Evolutionary conservation across 2,113 vertebrate species (phyloP).

Genomic region (Copsychus sechellarum): DNA sequence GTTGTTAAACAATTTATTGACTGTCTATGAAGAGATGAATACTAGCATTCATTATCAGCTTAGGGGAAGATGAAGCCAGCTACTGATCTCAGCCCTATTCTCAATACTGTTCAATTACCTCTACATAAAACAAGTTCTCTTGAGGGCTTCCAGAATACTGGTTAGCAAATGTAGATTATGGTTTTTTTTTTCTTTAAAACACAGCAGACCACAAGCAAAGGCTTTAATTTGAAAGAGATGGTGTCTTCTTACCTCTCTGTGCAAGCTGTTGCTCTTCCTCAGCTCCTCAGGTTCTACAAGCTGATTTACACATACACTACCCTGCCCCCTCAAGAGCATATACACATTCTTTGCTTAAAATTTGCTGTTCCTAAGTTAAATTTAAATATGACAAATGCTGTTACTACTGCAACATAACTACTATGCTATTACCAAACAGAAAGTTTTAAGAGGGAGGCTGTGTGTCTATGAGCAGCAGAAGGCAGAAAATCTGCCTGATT

Average conservation of each 20-base stretch:
- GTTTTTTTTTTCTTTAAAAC: not conserved
- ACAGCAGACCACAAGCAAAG: not conserved
- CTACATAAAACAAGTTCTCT: not conserved
- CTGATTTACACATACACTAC: not conserved
- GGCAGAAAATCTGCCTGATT: not conserved
- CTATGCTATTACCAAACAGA: not conserved
- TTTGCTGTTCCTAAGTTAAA: not conserved
- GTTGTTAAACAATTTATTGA: not conserved
- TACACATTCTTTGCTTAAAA: not conserved
- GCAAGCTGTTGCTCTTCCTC: not conserved
- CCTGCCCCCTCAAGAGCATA: not conserved
- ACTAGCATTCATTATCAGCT: not conserved
- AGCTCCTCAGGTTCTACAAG: not conserved
- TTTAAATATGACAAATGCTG: not conserved
- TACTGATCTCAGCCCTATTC: not conserved
- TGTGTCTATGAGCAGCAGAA: not conserved
- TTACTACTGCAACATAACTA: not conserved
- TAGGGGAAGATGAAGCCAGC: not conserved
- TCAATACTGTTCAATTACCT: not conserved
- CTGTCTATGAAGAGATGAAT: not conserved
- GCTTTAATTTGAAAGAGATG: not conserved
- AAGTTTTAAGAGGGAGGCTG: not conserved
- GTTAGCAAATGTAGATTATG: not conserved
- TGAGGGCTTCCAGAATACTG: not conserved
- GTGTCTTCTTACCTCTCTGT: not conserved